Evolutionary conservation across 2,888 invertebrate genomes (phyloP).

Genomic region (Teleogryllus oceanicus): DNA sequence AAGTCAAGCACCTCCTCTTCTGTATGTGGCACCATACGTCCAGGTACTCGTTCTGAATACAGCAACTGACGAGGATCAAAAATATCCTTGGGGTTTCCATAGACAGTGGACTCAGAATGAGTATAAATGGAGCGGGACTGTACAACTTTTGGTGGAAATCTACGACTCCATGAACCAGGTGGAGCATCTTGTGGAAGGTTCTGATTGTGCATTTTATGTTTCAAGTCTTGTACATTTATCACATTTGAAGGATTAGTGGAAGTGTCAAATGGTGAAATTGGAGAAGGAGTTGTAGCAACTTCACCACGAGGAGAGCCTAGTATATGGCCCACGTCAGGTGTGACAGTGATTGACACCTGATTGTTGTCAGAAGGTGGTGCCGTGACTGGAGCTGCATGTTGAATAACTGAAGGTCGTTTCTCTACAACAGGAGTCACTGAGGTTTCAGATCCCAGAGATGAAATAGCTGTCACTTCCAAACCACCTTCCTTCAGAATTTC

Average conservation of each 20-base stretch:
- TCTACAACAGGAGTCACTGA: constrained; percentile 36
- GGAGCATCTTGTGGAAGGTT: background rate
- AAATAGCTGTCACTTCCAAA: constrained; percentile 68
- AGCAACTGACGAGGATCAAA: constrained; percentile 55
- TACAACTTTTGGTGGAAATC: constrained; percentile 43
- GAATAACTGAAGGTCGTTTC: constrained; percentile 49
- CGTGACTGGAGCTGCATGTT: constrained; percentile 39
- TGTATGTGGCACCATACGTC: constrained; percentile 39
- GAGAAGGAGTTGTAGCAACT: constrained; percentile 27
- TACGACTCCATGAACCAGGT: constrained; percentile 34
- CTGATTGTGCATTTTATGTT: constrained; percentile 27
- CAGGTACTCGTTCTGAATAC: constrained; percentile 51
- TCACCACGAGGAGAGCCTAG: constrained; percentile 44
- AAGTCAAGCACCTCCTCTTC: constrained; percentile 61
- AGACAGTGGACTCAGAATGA: constrained; percentile 53
- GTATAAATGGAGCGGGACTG: constrained; percentile 62
- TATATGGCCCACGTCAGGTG: constrained; percentile 50
- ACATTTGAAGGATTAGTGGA: constrained; percentile 21
- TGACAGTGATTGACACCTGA: constrained; percentile 49
- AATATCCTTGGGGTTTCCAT: constrained; percentile 70
- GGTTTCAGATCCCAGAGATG: constrained; percentile 42
- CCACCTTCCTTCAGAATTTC: constrained; percentile 73
- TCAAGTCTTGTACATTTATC: constrained; percentile 32
- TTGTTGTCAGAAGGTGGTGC: constrained; percentile 21
- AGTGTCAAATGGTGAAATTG: constrained; percentile 19